Base-by-base conservation (phyloP, 2,113 vertebrate genomes). In the Paradisaea rubra region DNA sequence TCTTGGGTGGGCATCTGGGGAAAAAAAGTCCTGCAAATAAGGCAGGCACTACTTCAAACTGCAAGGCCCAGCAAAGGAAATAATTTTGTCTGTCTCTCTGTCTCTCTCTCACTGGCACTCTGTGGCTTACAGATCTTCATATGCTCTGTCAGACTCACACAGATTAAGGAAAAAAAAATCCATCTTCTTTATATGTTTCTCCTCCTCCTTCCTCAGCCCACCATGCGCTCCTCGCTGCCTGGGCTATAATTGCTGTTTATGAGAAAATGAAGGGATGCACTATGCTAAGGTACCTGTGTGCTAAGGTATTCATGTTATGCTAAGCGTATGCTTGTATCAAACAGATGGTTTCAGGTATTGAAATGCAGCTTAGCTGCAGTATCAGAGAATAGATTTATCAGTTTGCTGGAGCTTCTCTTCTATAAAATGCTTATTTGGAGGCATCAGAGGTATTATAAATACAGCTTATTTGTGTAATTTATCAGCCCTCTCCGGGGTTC, bases 381-480 rank as follows among this genome's bases (percentile, higher is more conserved):
- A 50, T 94, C 73, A 70, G 88, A 86, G 79, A 86, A 94, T 45
- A 84, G 71, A 95, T 96, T 96, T 87, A 81, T 69, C 79, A 83
- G 88, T 95, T 96, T 96, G 72, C 89, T 64, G 76, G 78, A 80
- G 94, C 82, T 86, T 90, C 93, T 86, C 41, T 93, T 96, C 82
- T 93, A 68, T 84, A 94, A 95, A 97, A 81, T 86, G 72, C 83
- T 80, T 94, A 60, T 94, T 96, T 91, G 82, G 57, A 94, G 72
- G 80, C 88, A 93, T 93, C 86, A 86, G 95, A 93, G 69, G 92
- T 94, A 93, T 93, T 95, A 95, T 96, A 97, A 97, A 97, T 96
- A 91, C 88, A 95, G 91, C 95, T 93, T 96, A 86, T 96, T 95
- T 93, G 93, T 95, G 93, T 95, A 96, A 95, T 95, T 94, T 94